These are phyloP conservation scores for Diarsia mendica DNA, from an alignment of 2,888 invertebrate species.

Conservation along the genomic window DNA sequence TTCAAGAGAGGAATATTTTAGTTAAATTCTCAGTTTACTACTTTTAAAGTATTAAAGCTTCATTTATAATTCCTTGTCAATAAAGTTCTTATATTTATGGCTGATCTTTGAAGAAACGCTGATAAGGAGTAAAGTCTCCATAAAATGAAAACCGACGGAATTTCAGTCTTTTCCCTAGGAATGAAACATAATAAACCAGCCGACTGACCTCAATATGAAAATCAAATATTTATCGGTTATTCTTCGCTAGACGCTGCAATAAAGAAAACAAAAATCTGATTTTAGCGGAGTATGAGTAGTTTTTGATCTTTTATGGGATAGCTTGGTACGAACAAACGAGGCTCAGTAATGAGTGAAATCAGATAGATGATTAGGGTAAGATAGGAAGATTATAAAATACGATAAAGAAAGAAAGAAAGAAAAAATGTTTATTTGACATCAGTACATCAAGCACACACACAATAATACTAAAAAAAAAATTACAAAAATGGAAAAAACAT, in stretches of 20 bases:
- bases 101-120: background rate
- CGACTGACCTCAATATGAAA: slow-evolving; percentile 16
- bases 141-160: background rate
- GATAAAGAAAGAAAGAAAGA: too few species aligned
- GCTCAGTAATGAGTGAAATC: background rate
- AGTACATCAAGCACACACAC: too few species aligned
- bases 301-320: background rate
- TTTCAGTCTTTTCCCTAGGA: background rate
- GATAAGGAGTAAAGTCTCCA: background rate
- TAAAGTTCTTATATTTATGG: slow-evolving; percentile 6
- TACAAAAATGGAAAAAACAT: too few species aligned
- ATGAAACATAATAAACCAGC: slow-evolving; percentile 11
- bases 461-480: too few species aligned
- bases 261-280: background rate
- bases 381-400: background rate
- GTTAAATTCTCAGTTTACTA: slow-evolving; percentile 31
- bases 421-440: too few species aligned
- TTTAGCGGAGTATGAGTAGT: background rate
- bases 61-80: slow-evolving; percentile 28
- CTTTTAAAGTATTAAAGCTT: slow-evolving; percentile 30
- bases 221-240: slow-evolving; percentile 26
- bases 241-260: background rate
- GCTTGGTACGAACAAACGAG: background rate
- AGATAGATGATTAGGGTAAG: background rate
- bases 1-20: slow-evolving; percentile 25